Conservation (phyloP, 2,888 invertebrate species). For the Trichacis sp. region DNA sequence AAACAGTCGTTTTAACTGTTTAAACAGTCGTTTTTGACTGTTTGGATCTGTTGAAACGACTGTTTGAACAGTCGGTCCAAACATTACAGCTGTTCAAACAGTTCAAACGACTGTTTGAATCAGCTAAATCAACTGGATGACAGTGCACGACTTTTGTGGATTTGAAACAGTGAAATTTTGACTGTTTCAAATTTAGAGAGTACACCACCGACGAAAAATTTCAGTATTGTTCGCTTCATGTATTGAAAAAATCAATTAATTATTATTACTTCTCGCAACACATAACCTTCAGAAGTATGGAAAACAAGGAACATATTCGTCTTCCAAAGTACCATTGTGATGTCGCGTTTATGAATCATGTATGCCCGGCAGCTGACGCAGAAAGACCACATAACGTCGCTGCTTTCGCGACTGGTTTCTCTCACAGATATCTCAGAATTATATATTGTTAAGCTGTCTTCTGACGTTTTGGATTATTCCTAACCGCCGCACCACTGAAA, state of each 20-base stretch:
- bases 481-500: conserved; percentile 16
- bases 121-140: too few species aligned
- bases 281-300: conserved; percentile 33
- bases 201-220: too few species aligned
- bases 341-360: conserved; percentile 61
- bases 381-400: conserved; percentile 51
- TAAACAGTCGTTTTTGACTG: too few species aligned
- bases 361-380: conserved; percentile 45
- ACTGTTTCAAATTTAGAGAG: too few species aligned
- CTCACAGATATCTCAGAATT: conserved; percentile 36
- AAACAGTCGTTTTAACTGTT: too few species aligned
- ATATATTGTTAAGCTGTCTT: conserved; percentile 41
- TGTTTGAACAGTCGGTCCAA: too few species aligned
- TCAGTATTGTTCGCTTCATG: not conserved
- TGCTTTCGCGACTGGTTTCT: conserved; percentile 39
- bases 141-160: too few species aligned
- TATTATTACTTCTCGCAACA: conserved; percentile 38
- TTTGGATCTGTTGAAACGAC: too few species aligned
- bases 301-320: conserved; percentile 55
- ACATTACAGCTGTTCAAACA: too few species aligned
- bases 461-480: conserved; percentile 34
- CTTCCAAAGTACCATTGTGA: conserved; percentile 52
- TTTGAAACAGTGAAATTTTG: too few species aligned
- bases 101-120: too few species aligned
- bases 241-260: conserved; percentile 31